Evolutionary conservation across 1,140 invertebrate species (phyloP), one percentile per base, ranked within the genome.

Genomic region (Chlorops oryzae): DNA sequence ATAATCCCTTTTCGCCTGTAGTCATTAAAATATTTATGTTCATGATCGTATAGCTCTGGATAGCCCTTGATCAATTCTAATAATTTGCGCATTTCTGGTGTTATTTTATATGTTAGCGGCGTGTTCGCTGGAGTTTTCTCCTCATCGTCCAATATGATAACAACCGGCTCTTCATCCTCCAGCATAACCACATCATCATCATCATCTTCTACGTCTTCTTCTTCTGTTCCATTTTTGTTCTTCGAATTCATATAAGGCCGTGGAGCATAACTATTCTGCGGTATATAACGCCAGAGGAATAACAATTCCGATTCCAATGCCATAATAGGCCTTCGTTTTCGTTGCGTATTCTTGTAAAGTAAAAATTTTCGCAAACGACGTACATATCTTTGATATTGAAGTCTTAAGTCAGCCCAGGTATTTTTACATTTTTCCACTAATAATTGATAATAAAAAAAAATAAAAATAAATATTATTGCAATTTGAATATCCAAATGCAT

Each of bases 251-350:
- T 0, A 1, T 5, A 3, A 20, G 17, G 13, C 15, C n/a, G 15
- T 13, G 7, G 9, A 0, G 23, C 32, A 1, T 10, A 9, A 13
- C 12, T 21, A 2, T 47, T 47, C 10, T 47, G 28, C 2, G 12
- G 18, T 27, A 42, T 65, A 56, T 5, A 59, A 22, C 48, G 38
- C n/a, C 60, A 69, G 0, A 69, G 41, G n/a, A 68, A 69, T 4
- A 58, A 4, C 34, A 69, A 10, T 18, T 68, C 59, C 41, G 56
- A 55, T 43, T 65, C 65, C 20, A 57, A 46, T 15, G 50, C 20
- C 58, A 68, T 56, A 5, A 28, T 25, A 3, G 62, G 65, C 12
- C 61, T 54, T 6, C 37, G 10, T 3, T 41, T 35, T 1, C 13
- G 12, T 15, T 6, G n/a, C 22, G 35, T 39, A 38, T 54, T 54